Evolutionary conservation across 2,888 invertebrate species (phyloP), one percentile per base, ranked within the genome.

Genomic region (Erynnis tages): DNA sequence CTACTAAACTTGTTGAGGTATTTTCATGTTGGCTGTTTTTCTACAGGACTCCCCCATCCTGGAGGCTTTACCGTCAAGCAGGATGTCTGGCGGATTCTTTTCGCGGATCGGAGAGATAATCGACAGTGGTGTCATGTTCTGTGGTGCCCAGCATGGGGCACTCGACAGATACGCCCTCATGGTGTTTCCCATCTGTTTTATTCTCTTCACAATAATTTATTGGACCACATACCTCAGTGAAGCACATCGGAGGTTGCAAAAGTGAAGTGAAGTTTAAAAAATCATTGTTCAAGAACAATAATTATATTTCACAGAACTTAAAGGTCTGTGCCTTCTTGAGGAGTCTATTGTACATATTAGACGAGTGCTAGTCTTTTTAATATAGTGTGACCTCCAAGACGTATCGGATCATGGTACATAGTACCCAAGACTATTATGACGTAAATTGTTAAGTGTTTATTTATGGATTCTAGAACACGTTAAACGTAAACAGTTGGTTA

Each of bases 151-250:
- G 68, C 86, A 92, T 58, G 92, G 92, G 19, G 79, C 90, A 29
- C 76, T 92, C 54, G 92, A 92, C 72, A 91, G 91, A 68, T 90
- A 90, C 57, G 92, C 92, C 4, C 84, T 92, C n/a, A 90, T 91
- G 57, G 56, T 92, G 32, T 92, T 92, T 69, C 92, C 92, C 0
- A 55, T 91, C 54, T 90, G 91, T 69, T 92, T 92, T 75, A 58
- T 89, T 25, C 79, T 92, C 2, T 92, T 92, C 66, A 83, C 91
- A 34, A 71, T 90, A 54, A 89, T 91, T 55, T 92, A 92, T 71
- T 92, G 92, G 92, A 90, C 91, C 58, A 89, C 91, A 53, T 92
- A 92, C 71, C 82, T 92, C 53, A 91, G 84, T 74, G 92, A 91
- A 68, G 91, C 92, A 21, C 73, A 84, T 60, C 73, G 75, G 53